Base-by-base conservation (phyloP, 2,113 vertebrate genomes). In the Sapayoa aenigma region DNA sequence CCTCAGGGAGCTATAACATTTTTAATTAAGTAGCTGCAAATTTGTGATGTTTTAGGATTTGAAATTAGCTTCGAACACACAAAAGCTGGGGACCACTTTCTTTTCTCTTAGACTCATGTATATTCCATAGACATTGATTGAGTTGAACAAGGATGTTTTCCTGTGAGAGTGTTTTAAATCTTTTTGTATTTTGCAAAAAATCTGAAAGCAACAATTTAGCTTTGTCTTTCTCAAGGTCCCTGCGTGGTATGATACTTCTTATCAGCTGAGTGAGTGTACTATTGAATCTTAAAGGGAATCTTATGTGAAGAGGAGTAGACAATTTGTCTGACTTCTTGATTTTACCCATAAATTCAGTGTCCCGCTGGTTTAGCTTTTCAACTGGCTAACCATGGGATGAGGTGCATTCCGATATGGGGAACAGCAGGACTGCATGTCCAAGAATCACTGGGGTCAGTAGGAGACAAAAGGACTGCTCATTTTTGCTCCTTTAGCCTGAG, bases 11-110 rank as follows among this genome's bases (percentile, higher is more conserved):
- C 86, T 97, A 89, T 90, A 94, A 95, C 68, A 88, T 82, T 96
- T 95, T 96, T 93, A 97, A 96, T 96, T 76, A 98, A 97, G 80
- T 93, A 94, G 83, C 91, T 97, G 94, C 89, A 96, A 96, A 96
- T 97, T 96, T 94, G 91, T 82, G 88, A 76, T 90, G 80, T 86
- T 97, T 97, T 90, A 87, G 14, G 60, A 62, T 79, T 84, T 91
- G 56, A 91, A 90, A 89, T 56, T 74, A 84, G 84, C 84, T 89
- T 90, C 68, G 52, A 37, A 37, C 69, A 60, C 76, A 78, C 42
- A 76, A 44, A 91, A 89, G 24, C 62, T 39, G 0, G 0, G 59
- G 24, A 35, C 5, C 17, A 22, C 59, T 92, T 92, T 89, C 23
- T 42, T 91, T 89, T 84, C 87, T 74, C 15, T 88, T 23, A 52